Conservation (phyloP, 1,140 invertebrate genomes). For the Lucilia cuprina region DNA sequence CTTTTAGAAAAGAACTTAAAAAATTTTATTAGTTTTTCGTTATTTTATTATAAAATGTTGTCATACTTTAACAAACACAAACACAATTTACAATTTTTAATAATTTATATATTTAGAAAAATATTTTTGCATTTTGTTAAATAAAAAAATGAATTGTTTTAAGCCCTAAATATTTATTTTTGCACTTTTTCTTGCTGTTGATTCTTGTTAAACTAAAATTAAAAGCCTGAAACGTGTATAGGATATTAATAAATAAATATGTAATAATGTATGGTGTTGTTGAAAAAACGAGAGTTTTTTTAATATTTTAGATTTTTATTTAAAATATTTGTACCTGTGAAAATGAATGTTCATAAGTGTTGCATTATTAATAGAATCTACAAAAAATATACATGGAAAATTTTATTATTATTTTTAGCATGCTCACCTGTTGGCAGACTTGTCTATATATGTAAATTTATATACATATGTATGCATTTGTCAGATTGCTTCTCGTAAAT, state of each 20-base stretch:
- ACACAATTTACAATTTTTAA: too few relatives aligned
- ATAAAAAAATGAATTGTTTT: too few relatives aligned
- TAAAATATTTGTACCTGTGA: background rate
- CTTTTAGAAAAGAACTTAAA: background rate
- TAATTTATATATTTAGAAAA: too few relatives aligned
- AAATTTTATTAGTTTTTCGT: background rate
- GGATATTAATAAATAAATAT: background rate
- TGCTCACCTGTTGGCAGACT: too few relatives aligned
- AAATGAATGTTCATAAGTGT: background rate
- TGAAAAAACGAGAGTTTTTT: too few relatives aligned
- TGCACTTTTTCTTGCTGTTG: too few relatives aligned
- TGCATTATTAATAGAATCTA: constrained; percentile 3
- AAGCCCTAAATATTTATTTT: too few relatives aligned
- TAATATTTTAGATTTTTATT: too few relatives aligned
- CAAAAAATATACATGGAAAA: background rate
- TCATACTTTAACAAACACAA: too few relatives aligned
- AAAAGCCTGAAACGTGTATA: background rate
- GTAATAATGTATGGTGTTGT: background rate
- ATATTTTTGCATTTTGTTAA: too few relatives aligned
- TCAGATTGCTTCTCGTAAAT: background rate
- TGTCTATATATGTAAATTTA: too few relatives aligned
- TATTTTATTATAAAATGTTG: background rate
- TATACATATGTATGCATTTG: background rate
- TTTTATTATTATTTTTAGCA: background rate
- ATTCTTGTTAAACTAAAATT: background rate